Conservation (phyloP, 2,797 vertebrate genomes). For the Phalanger gymnotis region DNA sequence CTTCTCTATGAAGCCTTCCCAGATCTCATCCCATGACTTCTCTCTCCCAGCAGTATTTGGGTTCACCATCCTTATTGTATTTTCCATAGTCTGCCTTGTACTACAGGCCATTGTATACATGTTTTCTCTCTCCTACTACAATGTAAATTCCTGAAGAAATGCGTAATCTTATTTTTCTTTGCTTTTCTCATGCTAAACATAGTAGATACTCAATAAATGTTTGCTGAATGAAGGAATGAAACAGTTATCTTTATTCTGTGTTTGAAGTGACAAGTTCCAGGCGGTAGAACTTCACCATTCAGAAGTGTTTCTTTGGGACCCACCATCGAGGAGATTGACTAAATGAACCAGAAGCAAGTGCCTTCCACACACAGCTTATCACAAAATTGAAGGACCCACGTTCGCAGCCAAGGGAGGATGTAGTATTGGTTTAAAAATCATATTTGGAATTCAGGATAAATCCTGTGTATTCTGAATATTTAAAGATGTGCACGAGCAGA, state of each 20-base stretch:
- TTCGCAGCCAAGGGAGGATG: conserved; percentile 23
- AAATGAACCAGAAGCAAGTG: conserved; percentile 11
- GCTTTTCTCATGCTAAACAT: neutral
- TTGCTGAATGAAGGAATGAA: neutral
- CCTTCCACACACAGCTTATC: conserved; percentile 5
- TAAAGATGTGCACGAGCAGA: conserved; percentile 25
- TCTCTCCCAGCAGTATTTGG: neutral
- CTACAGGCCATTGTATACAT: neutral
- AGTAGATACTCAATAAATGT: neutral
- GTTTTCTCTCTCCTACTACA: neutral
- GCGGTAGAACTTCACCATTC: neutral
- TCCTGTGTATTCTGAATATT: conserved; percentile 32
- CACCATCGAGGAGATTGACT: neutral
- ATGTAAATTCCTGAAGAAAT: neutral
- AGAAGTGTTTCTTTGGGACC: neutral
- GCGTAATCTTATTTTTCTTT: neutral
- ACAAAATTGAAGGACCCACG: conserved; percentile 12
- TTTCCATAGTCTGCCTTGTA: neutral
- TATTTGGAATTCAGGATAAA: conserved; percentile 28
- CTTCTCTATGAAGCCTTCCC: neutral
- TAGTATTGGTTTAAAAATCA: conserved; percentile 41
- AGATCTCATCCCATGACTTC: neutral
- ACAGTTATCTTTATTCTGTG: neutral
- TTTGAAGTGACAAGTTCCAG: neutral
- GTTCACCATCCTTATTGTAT: neutral